Percentiles rank a stretch among this genome's conserved stretches.
Evolutionary conservation across 2,113 vertebrate genomes (phyloP).

Genomic region (Gymnogyps californianus): DNA sequence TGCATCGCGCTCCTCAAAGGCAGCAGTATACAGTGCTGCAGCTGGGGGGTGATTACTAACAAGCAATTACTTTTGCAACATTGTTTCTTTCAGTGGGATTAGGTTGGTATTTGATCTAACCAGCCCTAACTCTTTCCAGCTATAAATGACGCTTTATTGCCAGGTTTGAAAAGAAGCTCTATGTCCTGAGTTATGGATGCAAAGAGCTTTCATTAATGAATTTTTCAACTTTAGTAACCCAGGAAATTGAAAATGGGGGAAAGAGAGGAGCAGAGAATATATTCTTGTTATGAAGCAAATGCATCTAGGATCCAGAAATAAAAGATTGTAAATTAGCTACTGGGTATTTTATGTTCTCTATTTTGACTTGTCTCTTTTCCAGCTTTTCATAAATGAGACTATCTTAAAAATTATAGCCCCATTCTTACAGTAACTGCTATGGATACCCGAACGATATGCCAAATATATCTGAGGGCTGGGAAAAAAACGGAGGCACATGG

Average conservation of each 20-base stretch:
- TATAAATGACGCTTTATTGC: not conserved
- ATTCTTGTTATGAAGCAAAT: not conserved
- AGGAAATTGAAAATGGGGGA: not conserved
- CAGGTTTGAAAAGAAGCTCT: not conserved
- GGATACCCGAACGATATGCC: not conserved
- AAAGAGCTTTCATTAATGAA: not conserved
- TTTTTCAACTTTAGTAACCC: not conserved
- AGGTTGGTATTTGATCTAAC: not conserved
- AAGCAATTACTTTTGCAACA: not conserved
- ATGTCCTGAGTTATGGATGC: not conserved
- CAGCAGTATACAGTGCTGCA: not conserved
- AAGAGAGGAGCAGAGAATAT: not conserved
- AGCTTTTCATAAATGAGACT: not conserved
- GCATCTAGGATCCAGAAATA: not conserved
- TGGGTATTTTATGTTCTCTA: not conserved
- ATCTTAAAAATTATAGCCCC: not conserved
- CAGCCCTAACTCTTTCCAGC: not conserved
- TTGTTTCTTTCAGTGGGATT: not conserved
- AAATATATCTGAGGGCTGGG: not conserved
- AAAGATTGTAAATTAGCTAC: not conserved
- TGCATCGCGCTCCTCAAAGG: not conserved
- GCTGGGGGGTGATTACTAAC: not conserved
- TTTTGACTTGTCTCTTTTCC: not conserved
- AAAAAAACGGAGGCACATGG: rapidly evolving
- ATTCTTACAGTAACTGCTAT: not conserved